Percentiles rank a stretch among this genome's conserved stretches.
phyloP scores from a whole-genome alignment of 2,888 invertebrate species.

The Eilema caniola region DNA sequence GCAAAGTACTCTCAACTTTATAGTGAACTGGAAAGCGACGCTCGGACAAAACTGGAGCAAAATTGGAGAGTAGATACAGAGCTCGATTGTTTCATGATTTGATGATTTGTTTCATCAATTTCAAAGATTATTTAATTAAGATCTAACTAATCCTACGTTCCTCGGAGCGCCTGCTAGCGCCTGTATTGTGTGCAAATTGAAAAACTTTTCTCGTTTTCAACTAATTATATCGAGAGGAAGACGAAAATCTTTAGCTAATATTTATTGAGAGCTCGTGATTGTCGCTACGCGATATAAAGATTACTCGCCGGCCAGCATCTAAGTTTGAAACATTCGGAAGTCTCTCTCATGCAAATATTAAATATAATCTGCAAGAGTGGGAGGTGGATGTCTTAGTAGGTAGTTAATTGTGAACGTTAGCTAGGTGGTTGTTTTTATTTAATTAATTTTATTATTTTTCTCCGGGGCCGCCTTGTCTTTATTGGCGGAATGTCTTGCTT shows the following conservation, averaged over 20 bases:
- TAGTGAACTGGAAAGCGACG: background rate
- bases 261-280: slow-evolving; percentile 67
- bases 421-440: slow-evolving; percentile 81
- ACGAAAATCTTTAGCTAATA: slow-evolving; percentile 78
- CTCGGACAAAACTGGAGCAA: background rate
- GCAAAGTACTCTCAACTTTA: background rate
- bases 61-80: background rate
- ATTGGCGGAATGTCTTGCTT: slow-evolving; percentile 83
- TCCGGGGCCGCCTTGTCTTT: slow-evolving; percentile 78
- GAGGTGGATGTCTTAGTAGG: slow-evolving; percentile 24
- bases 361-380: slow-evolving; percentile 14
- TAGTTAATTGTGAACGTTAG: slow-evolving; percentile 37
- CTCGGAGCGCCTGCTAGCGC: slow-evolving; percentile 64
- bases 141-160: slow-evolving; percentile 67
- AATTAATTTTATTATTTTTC: slow-evolving; percentile 86
- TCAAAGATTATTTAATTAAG: slow-evolving; percentile 72
- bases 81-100: slow-evolving; percentile 31
- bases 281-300: slow-evolving; percentile 55
- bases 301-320: slow-evolving; percentile 31
- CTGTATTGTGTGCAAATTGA: slow-evolving; percentile 80
- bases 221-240: slow-evolving; percentile 73
- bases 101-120: slow-evolving; percentile 53
- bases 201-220: slow-evolving; percentile 83
- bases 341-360: slow-evolving; percentile 20
- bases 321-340: slow-evolving; percentile 25